These are phyloP conservation scores for Paramacrobiotus metropolitanus DNA, from an alignment of 1,140 invertebrate species.

Conservation along the genomic window DNA sequence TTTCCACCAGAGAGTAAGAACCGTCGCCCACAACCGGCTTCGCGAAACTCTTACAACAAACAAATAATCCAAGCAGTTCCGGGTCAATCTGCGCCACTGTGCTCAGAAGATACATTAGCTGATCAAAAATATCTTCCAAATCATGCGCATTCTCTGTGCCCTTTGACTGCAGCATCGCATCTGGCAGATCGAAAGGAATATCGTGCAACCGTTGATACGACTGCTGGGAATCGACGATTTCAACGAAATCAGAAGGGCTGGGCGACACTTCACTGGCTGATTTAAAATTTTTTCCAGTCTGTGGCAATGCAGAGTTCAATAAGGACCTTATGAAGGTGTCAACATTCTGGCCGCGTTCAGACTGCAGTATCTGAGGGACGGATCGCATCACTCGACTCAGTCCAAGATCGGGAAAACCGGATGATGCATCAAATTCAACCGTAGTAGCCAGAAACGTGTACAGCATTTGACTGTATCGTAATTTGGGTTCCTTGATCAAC, in stretches of 20 bases:
- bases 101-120: neutral
- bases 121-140: neutral
- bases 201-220: neutral
- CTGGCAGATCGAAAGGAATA: neutral
- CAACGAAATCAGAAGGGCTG: neutral
- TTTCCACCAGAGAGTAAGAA: neutral
- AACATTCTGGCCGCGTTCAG: neutral
- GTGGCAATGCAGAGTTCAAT: neutral
- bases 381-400: neutral
- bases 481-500: neutral
- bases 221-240: neutral
- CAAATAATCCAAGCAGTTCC: neutral
- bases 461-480: conserved; percentile 2
- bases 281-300: no score
- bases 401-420: neutral
- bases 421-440: neutral
- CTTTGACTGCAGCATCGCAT: neutral
- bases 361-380: neutral
- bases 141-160: neutral
- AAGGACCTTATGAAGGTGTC: neutral
- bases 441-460: neutral
- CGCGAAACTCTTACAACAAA: neutral
- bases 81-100: neutral
- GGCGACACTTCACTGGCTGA: neutral
- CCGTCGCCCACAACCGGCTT: neutral